Evolutionary conservation across 2,113 vertebrate genomes (phyloP).

Genomic region (Corythoichthys haematopterus): DNA sequence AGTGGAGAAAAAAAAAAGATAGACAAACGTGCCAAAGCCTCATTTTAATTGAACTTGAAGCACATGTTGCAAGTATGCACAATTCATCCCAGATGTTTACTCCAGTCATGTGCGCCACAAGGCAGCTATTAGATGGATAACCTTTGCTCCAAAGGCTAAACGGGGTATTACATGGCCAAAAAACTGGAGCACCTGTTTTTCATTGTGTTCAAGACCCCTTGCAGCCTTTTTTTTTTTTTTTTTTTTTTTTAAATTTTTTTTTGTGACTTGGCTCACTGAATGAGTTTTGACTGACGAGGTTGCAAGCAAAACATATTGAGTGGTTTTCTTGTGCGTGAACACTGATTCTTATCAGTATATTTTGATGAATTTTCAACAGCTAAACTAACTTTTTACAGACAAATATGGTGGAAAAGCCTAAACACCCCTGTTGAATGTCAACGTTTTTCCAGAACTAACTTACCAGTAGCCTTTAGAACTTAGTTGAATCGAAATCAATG

Average conservation of each 20-base stretch:
- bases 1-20: constrained; percentile 73
- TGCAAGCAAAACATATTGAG: constrained; percentile 86
- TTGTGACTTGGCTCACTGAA: constrained; percentile 74
- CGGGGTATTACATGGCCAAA: constrained; percentile 85
- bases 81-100: constrained; percentile 92
- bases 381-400: constrained; percentile 68
- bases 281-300: constrained; percentile 89
- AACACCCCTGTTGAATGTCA: neutral
- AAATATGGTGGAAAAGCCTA: neutral
- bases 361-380: constrained; percentile 74
- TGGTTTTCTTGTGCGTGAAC: constrained; percentile 82
- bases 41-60: constrained; percentile 97
- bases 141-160: constrained; percentile 91
- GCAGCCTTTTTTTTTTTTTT: constrained; percentile 61
- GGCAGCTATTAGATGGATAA: constrained; percentile 95
- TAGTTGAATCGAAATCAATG: too few relatives aligned
- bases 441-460: neutral
- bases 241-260: constrained; percentile 1
- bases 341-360: constrained; percentile 80
- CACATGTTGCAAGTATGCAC: constrained; percentile 89
- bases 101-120: constrained; percentile 77
- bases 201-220: constrained; percentile 84
- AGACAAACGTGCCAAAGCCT: constrained; percentile 95
- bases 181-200: constrained; percentile 92
- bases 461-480: too few relatives aligned